Percentiles rank a stretch among this genome's conserved stretches.
phyloP scores from a whole-genome alignment of 2,888 invertebrate species.

The Marronus borbonicus region DNA sequence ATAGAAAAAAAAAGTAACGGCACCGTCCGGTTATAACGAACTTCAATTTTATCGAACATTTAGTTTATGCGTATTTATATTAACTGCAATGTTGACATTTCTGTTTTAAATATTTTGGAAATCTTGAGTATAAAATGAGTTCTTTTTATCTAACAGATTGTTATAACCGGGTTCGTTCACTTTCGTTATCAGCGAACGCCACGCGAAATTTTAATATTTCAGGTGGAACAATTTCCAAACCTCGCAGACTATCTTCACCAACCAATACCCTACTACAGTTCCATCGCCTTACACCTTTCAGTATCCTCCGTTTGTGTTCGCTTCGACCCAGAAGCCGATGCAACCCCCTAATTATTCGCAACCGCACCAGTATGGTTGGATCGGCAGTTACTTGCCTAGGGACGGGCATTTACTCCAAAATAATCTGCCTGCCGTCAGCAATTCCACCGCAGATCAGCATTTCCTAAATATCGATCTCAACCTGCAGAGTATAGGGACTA shows the following conservation, averaged over 20 bases:
- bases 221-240: constrained; percentile 47
- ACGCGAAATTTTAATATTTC: constrained; percentile 5
- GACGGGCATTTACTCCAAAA: constrained; percentile 15
- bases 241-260: constrained; percentile 29
- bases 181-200: too few species aligned
- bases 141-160: too few species aligned
- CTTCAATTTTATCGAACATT: too few species aligned
- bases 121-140: too few species aligned
- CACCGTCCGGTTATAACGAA: too few species aligned
- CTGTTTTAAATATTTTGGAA: too few species aligned
- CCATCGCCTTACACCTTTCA: constrained; percentile 19
- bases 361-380: constrained; percentile 26
- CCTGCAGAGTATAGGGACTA: constrained; percentile 21
- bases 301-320: constrained; percentile 35
- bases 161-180: too few species aligned
- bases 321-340: constrained; percentile 18
- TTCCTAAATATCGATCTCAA: constrained; percentile 41
- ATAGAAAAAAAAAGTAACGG: constrained; percentile 7
- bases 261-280: constrained; percentile 15
- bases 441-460: constrained; percentile 14
- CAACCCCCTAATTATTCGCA: constrained; percentile 7
- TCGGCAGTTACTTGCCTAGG: constrained; percentile 24
- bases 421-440: not conserved
- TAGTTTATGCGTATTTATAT: too few species aligned
- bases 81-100: too few species aligned